phyloP scores from a whole-genome alignment of 2,113 vertebrate species.

The Thunnus thynnus region DNA sequence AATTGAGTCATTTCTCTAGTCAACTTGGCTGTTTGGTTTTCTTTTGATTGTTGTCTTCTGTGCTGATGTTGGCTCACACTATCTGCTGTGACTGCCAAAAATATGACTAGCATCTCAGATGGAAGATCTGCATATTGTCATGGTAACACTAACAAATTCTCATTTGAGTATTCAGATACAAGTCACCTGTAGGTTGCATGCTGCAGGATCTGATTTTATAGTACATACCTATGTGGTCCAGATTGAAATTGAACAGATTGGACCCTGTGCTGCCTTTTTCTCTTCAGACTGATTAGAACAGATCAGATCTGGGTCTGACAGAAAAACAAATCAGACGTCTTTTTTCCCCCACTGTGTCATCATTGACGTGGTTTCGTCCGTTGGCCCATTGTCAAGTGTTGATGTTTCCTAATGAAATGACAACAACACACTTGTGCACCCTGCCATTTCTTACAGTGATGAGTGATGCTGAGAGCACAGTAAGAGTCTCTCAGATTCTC shows the following conservation, averaged over 20 bases:
- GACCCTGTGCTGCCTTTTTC: neutral
- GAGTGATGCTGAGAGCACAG: constrained; percentile 6
- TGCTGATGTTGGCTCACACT: too few relatives aligned
- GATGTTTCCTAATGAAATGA: constrained; percentile 8
- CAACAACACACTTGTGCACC: neutral
- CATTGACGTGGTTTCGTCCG: neutral
- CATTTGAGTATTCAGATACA: neutral
- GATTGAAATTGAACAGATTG: too few relatives aligned
- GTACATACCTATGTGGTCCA: too few relatives aligned
- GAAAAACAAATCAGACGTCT: neutral
- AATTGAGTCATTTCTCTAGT: too few relatives aligned
- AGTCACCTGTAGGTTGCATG: neutral
- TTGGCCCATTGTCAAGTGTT: neutral
- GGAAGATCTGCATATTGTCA: neutral
- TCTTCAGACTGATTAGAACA: neutral
- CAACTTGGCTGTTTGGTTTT: too few relatives aligned
- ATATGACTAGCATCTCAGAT: neutral
- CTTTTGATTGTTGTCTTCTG: too few relatives aligned
- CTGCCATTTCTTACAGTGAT: constrained; percentile 7
- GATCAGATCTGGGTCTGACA: neutral
- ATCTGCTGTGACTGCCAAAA: neutral
- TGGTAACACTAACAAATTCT: neutral
- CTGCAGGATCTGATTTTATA: neutral
- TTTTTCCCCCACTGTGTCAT: neutral
- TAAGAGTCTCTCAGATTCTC: neutral